Base-by-base conservation (phyloP, 2,797 vertebrate genomes). In the Sebastes umbrosus region DNA sequence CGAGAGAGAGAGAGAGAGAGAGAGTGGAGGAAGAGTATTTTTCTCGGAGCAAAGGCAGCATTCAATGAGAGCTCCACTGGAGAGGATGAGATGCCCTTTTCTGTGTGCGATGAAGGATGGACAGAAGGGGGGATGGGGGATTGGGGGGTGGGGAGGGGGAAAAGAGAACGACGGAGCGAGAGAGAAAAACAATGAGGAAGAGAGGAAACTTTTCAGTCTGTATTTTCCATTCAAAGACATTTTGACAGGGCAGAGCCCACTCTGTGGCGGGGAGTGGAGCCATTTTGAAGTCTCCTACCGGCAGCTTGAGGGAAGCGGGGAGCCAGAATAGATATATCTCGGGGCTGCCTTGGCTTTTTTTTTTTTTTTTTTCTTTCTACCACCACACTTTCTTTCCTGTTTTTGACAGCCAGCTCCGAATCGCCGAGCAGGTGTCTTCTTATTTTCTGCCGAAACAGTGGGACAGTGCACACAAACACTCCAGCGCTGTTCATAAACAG, bases 211-310 rank as follows among this genome's bases (percentile, higher is more conserved):
- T 94, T 91, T 91, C 92, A 89, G 90, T 80, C 84, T 87, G 88
- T 91, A 87, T 95, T 95, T 95, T 94, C 94, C 92, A 95, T 91
- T 92, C 90, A 92, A 93, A 92, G 93, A 94, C 93, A 89, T 94
- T 94, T 93, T 96, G 96, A 96, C 95, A 96, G 94, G 94, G 90
- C 87, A 87, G 92, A 92, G 92, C 91, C 93, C 87, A 92, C 91
- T 94, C 93, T 86, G 85, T 92, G 90, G 92, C 90, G 90, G 87
- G 84, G 89, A 93, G 89, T 89, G 91, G 83, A 93, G 94, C 93
- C 93, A 94, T 95, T 95, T 95, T 95, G 93, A 95, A 95, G 95
- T 94, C 95, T 95, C 94, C 94, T 93, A 95, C 92, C 94, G 85
- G 93, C 92, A 91, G 92, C 92, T 92, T 89, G 93, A 93, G 93